These are phyloP conservation scores for Catharus fuscescens DNA, from an alignment of 2,113 vertebrate species.

Conservation along the genomic window DNA sequence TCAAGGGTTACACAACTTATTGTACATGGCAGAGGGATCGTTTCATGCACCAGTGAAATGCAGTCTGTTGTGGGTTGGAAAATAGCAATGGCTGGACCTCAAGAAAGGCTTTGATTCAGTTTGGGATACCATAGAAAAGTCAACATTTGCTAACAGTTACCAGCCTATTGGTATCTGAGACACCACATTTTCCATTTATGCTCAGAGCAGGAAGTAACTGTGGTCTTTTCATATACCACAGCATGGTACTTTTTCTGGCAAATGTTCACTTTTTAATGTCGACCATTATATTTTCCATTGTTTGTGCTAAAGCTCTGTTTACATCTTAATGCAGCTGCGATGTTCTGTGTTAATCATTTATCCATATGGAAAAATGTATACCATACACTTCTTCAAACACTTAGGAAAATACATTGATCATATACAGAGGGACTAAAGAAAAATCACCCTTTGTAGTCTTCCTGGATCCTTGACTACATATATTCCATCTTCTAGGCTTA, in stretches of 20 bases:
- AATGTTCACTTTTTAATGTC: slow-evolving; percentile 25
- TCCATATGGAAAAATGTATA: background rate
- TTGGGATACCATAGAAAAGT: slow-evolving; percentile 30
- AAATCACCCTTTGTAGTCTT: background rate
- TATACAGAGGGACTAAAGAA: background rate
- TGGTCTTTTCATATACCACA: slow-evolving; percentile 34
- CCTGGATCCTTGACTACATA: background rate
- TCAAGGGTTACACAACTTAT: background rate
- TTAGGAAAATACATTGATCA: background rate
- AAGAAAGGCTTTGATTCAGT: slow-evolving; percentile 3
- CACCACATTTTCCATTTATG: slow-evolving; percentile 52
- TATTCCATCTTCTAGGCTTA: background rate
- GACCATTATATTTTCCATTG: slow-evolving; percentile 16
- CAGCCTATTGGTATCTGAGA: background rate
- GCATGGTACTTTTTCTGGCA: slow-evolving; percentile 9
- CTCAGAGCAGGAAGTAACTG: slow-evolving; percentile 44
- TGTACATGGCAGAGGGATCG: background rate
- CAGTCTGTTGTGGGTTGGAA: slow-evolving; percentile 42
- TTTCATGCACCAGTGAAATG: slow-evolving; percentile 1
- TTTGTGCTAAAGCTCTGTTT: slow-evolving; percentile 23
- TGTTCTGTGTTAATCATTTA: background rate
- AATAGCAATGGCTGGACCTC: slow-evolving; percentile 22
- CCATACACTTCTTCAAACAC: background rate
- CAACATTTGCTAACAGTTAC: slow-evolving; percentile 49
- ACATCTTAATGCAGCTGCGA: background rate